Evolutionary conservation across 2,888 invertebrate genomes (phyloP), one percentile per base, ranked within the genome.

Genomic region (Sesamia inferens): DNA sequence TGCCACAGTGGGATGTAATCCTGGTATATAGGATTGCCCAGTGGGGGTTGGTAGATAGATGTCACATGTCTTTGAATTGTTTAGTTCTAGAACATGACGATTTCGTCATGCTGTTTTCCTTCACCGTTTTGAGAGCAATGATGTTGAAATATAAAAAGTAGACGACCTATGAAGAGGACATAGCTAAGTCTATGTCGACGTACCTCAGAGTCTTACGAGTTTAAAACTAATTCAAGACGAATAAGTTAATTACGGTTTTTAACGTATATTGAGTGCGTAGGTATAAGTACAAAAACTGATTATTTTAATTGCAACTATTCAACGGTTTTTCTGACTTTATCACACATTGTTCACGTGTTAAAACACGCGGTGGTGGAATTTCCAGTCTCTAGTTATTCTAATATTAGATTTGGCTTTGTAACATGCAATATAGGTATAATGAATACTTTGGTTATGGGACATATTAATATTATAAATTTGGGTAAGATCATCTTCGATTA

Each of bases 261-360:
- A 31, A 48, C 2, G 19, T 48, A 22, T 19, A 6, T 47, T 47
- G 2, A 44, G 24, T 10, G 24, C 48, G 19, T 42, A 0, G 31
- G n/a, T 74, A 55, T n/a, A 10, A 24, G 62, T 8, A 4, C 8
- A 44, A 68, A 74, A 74, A 44, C 11, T 11, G 13, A 51, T 44
- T 44, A 44, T 58, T 69, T 63, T 76, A 68, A 76, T 68, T 76
- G 68, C 5, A 51, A 58, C 39, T 22, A 31, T 39, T 75, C 14
- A 63, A n/a, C 13, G 5, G 55, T 68, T 76, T 51, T 62, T 57
- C 14, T 57, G 22, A 14, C 0, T 57, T 68, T 44, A 48, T 42
- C 24, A 55, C 1, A 31, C 31, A 31, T 31, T 31, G 31, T 6
- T 31, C 42, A 51, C 42, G n/a, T 62, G 48, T 62, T 48, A 5